These are phyloP conservation scores for Sinohyriopsis cumingii DNA, from an alignment of 2,888 invertebrate species.

Conservation along the genomic window DNA sequence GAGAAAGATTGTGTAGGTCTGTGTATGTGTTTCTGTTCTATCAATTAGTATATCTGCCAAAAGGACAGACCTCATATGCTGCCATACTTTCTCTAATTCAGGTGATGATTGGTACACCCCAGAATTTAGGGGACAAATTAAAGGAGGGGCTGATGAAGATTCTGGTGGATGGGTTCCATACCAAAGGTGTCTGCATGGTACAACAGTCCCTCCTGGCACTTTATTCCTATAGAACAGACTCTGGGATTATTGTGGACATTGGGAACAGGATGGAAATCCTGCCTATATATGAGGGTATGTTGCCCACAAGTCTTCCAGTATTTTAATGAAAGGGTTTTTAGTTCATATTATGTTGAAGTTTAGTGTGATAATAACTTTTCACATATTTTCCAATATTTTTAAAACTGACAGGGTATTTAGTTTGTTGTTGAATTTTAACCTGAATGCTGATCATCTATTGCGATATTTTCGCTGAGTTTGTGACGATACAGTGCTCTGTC, in stretches of 20 bases:
- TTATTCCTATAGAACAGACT: slow-evolving; percentile 76
- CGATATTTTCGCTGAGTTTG: too few relatives aligned
- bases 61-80: not conserved
- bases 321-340: too few relatives aligned
- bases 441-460: too few relatives aligned
- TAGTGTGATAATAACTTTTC: too few relatives aligned
- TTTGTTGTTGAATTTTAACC: too few relatives aligned
- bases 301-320: not conserved
- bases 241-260: slow-evolving; percentile 77
- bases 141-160: slow-evolving; percentile 72
- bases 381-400: too few relatives aligned
- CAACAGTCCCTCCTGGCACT: slow-evolving; percentile 76
- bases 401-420: too few relatives aligned
- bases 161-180: slow-evolving; percentile 72
- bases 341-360: too few relatives aligned
- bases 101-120: slow-evolving; percentile 74
- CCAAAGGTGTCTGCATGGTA: slow-evolving; percentile 73
- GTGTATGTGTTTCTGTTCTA: too few relatives aligned
- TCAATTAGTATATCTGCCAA: not conserved
- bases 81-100: slow-evolving; percentile 24
- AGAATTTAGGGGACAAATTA: slow-evolving; percentile 72
- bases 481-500: too few relatives aligned
- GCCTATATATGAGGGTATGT: slow-evolving; percentile 76
- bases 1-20: too few relatives aligned
- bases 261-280: slow-evolving; percentile 77